Evolutionary conservation across 2,797 vertebrate species (phyloP), one percentile per base, ranked within the genome.

Genomic region (Anolis apletophallus): DNA sequence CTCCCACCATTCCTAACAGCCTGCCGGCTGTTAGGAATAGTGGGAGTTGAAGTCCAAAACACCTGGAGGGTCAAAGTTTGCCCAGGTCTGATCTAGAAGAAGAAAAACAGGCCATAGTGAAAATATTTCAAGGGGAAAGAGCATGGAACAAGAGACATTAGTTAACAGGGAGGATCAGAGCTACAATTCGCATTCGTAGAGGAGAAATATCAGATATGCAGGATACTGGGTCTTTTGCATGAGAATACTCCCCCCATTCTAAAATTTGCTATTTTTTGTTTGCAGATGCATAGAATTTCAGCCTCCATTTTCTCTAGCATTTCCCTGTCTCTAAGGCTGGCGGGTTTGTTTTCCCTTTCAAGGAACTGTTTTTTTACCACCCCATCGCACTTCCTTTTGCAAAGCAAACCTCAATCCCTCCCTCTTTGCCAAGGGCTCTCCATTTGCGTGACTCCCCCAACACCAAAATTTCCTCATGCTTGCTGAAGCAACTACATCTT

Each of bases 311-410:
- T 79, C 50, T 50, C 68, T 19, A 40, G 80, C 80, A 78, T 29
- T 87, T 69, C 54, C 46, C 46, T 84, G 67, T 34, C 75, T 50
- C 52, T 26, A 59, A 14, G 54, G 67, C 52, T 59, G 73, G 80
- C 40, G 72, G 81, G 55, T 83, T 78, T 73, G 46, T 59, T 84
- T n/a, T 83, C 34, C 21, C 71, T 85, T 68, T 74, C 71, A 75
- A 81, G 75, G 75, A 83, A 72, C 67, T 46, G 29, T 68, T 75
- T 83, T 57, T 50, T 52, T 64, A 26, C 55, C 64, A 54, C 64
- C 76, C 81, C 77, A 54, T 12, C 21, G 16, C 23, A 46, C 85
- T 78, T 75, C 59, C n/a, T 52, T 68, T 81, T 80, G 71, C 57
- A 69, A 68, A 59, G 32, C 34, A 76, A 81, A 59, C 52, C 34